Evolutionary conservation across 1,140 invertebrate species (phyloP).

Genomic region (Drosophila eugracilis): DNA sequence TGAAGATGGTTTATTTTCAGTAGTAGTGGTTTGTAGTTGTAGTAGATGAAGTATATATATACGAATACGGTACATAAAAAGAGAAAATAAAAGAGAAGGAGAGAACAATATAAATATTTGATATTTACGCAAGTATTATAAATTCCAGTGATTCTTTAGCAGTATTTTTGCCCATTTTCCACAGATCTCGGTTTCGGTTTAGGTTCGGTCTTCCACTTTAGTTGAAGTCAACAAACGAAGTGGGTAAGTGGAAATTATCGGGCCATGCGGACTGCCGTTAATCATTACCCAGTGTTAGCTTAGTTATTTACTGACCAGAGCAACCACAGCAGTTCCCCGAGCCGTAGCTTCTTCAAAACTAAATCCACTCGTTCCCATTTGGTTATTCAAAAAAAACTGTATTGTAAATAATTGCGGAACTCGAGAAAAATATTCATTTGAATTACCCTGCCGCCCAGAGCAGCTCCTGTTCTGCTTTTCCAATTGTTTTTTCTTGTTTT

Average conservation of each 20-base stretch:
- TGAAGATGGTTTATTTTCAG: conserved; percentile 70
- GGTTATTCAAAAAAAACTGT: conserved; percentile 26
- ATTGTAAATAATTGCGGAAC: conserved; percentile 68
- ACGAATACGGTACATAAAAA: conserved; percentile 81
- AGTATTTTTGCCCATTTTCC: conserved; percentile 36
- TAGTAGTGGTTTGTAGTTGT: conserved; percentile 78
- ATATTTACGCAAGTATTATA: conserved; percentile 81
- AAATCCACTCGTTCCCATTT: conserved; percentile 24
- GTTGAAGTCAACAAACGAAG: conserved; percentile 28
- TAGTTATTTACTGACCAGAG: conserved; percentile 29
- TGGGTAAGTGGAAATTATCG: conserved; percentile 45
- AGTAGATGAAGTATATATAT: conserved; percentile 76
- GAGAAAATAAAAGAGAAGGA: conserved; percentile 81
- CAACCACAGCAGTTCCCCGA: conserved; percentile 1
- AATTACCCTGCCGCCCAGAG: conserved; percentile 53
- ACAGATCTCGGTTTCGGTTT: conserved; percentile 27
- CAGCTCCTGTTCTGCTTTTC: conserved; percentile 4
- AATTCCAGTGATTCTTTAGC: conserved; percentile 62
- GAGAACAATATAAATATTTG: conserved; percentile 83
- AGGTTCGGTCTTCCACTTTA: conserved; percentile 12
- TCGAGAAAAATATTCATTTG: conserved; percentile 68
- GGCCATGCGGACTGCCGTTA: conserved; percentile 21
- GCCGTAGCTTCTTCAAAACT: conserved; percentile 21
- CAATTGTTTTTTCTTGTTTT: conserved; percentile 21
- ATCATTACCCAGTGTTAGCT: conserved; percentile 22